Percentiles rank a stretch among this genome's conserved stretches.
Conservation (phyloP, 2,888 invertebrate species). For the Conomelus anceps region DNA sequence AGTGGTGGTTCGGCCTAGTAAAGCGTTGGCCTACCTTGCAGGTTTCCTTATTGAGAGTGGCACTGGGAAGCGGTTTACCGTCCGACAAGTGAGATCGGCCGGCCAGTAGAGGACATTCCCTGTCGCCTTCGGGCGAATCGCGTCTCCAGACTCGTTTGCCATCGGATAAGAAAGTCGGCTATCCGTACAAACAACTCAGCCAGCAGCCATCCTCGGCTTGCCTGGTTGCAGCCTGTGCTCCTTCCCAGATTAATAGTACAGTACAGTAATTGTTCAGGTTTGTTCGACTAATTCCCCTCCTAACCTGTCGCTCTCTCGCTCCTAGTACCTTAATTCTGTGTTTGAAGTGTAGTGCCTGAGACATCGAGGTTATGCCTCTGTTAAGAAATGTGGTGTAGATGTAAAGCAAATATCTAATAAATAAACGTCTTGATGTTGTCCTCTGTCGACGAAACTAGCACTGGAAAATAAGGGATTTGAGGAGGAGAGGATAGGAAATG, state of each 20-base stretch:
- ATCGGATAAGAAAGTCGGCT: not conserved
- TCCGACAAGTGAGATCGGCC: not conserved
- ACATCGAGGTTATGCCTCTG: not conserved
- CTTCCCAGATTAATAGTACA: not conserved
- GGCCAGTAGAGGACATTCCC: no score
- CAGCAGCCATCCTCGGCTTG: no score
- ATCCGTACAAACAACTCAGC: not conserved
- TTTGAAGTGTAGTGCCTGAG: not conserved
- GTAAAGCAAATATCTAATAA: not conserved
- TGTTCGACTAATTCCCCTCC: not conserved
- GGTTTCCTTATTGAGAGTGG: not conserved
- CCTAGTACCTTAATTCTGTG: no score
- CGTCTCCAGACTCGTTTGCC: not conserved
- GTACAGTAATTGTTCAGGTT: not conserved
- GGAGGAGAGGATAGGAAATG: no score
- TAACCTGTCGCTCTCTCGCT: not conserved
- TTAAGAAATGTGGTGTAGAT: not conserved
- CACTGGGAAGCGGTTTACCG: not conserved
- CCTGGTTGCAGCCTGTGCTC: not conserved
- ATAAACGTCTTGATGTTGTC: no score
- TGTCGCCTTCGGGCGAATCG: no score
- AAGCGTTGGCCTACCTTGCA: not conserved
- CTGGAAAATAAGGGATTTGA: no score
- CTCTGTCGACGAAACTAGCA: no score
- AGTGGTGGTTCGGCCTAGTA: not conserved